Evolutionary conservation across 2,888 invertebrate species (phyloP), one percentile per base, ranked within the genome.

Genomic region (Pachliopta kotzebuea): DNA sequence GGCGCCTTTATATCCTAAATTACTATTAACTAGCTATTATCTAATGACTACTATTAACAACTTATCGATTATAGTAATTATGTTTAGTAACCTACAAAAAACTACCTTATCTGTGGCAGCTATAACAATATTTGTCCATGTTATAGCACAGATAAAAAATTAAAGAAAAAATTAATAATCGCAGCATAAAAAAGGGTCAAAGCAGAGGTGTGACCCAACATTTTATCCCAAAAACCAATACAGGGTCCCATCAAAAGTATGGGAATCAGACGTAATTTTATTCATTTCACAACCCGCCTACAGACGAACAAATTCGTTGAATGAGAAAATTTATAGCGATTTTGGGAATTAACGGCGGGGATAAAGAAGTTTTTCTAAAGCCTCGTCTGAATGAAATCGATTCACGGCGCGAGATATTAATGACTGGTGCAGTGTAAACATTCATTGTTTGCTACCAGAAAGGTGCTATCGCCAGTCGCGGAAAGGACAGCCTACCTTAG

Each of bases 221-320:
- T 76, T 75, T 74, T 17, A 63, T 24, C 62, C 62, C 69, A 73
- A 72, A 71, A 72, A 70, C 60, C 72, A 69, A 73, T 69, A 21
- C 66, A 53, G 58, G 37, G 68, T 70, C 75, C 74, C 74, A 71
- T 76, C 37, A 56, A 66, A 67, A 68, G 60, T 61, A 60, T 72
- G 71, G 67, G 71, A 72, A 64, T 74, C 76, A 60, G 67, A 72
- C 80, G 57, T 63, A 66, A 69, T 70, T 70, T 74, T 73, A 74
- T 74, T 76, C 72, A 77, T 76, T 73, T 67, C 67, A 73, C 70
- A 80, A 86, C 89, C 90, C 90, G 90, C 90, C 90, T 87, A 88
- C 88, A 69, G 74, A 72, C 75, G 71, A 80, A 88, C 90, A 90
- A 88, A 90, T 90, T 87, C 67, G 74, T 72, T 86, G 81, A 87